These are phyloP conservation scores for Microchirus variegatus DNA, from an alignment of 2,797 vertebrate species.

Conservation along the genomic window DNA sequence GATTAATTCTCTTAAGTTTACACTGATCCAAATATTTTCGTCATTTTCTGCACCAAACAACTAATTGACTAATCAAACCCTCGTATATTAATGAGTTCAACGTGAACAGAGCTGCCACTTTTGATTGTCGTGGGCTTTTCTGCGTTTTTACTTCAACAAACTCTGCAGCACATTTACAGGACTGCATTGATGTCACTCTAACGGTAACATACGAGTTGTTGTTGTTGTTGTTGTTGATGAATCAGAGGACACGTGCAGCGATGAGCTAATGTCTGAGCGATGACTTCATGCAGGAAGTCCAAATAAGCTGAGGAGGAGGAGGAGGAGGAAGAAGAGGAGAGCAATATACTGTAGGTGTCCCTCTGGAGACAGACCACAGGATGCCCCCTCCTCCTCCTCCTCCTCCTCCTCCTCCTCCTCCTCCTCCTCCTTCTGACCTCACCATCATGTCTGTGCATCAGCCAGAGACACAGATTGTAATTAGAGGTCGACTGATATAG, in stretches of 20 bases:
- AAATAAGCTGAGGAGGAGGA: slow-evolving; percentile 70
- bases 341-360: slow-evolving; percentile 71
- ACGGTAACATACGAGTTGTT: slow-evolving; percentile 39
- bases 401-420: slow-evolving; percentile 27
- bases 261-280: slow-evolving; percentile 76
- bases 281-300: slow-evolving; percentile 81
- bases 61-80: no score
- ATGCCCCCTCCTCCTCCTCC: slow-evolving; percentile 47
- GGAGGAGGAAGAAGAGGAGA: slow-evolving; percentile 48
- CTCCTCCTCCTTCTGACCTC: slow-evolving; percentile 6
- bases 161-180: slow-evolving; percentile 11
- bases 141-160: no score
- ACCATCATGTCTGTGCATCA: slow-evolving; percentile 28
- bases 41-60: no score
- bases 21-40: no score
- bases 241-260: slow-evolving; percentile 39
- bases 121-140: no score
- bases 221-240: slow-evolving; percentile 42
- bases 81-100: no score
- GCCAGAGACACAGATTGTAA: slow-evolving; percentile 22
- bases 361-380: slow-evolving; percentile 64
- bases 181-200: slow-evolving; percentile 9
- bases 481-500: not conserved
- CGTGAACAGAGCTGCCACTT: no score
- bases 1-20: no score